phyloP scores from a whole-genome alignment of 2,888 invertebrate genomes.

The Lasioglossum marginatum region DNA sequence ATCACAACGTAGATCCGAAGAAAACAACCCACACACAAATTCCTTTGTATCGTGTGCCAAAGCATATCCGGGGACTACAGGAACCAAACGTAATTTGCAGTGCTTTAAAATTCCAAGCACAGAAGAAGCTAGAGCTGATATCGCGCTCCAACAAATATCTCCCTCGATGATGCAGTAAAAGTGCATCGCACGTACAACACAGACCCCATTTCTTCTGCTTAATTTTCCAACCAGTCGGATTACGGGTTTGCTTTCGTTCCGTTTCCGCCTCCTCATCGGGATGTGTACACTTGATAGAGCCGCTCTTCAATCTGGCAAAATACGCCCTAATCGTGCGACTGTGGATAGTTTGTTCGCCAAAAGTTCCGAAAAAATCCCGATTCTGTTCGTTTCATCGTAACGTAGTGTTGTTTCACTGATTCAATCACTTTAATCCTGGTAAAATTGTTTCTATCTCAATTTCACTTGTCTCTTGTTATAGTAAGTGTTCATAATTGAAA shows the following conservation, averaged over 20 bases:
- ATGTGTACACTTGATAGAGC: conserved; percentile 16
- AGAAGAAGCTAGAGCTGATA: conserved; percentile 61
- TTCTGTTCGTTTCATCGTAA: not conserved
- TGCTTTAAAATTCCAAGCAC: conserved; percentile 67
- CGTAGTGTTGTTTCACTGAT: not conserved
- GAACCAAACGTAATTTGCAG: conserved; percentile 62
- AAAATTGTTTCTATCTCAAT: too few species aligned
- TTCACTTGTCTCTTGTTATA: not conserved
- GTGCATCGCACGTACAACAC: conserved; percentile 69
- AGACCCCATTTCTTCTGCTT: conserved; percentile 67
- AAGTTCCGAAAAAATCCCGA: not conserved
- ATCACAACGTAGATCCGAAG: conserved; percentile 18
- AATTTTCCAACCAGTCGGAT: conserved; percentile 65
- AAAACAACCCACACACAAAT: conserved; percentile 2
- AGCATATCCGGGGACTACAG: conserved; percentile 33
- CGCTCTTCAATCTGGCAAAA: conserved; percentile 13
- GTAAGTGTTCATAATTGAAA: not conserved
- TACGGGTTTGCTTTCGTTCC: conserved; percentile 44
- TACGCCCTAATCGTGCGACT: conserved; percentile 32
- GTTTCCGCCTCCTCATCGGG: conserved; percentile 2
- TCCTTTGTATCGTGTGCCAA: conserved; percentile 37
- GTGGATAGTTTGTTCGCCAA: conserved; percentile 21
- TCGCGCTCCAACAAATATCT: conserved; percentile 57
- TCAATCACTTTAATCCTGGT: not conserved
- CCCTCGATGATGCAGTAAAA: conserved; percentile 68